Conservation (phyloP, 2,113 vertebrate species). For the Picathartes gymnocephalus region DNA sequence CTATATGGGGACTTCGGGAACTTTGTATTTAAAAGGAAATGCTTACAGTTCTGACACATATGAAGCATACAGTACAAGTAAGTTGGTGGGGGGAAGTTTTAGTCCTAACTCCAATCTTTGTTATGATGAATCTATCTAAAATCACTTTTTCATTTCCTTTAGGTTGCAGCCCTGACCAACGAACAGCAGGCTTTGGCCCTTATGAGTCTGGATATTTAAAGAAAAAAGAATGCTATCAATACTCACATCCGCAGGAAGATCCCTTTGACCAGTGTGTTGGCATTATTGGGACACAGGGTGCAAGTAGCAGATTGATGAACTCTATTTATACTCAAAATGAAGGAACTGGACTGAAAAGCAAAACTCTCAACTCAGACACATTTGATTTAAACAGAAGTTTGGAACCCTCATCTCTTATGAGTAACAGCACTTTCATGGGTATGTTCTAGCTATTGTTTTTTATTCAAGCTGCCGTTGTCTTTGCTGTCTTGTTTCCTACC, state of each 20-base stretch:
- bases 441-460: constrained; percentile 40
- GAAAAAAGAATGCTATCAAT: constrained; percentile 74
- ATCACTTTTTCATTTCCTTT: not conserved
- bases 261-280: constrained; percentile 69
- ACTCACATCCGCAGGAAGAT: constrained; percentile 71
- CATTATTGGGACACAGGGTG: constrained; percentile 23
- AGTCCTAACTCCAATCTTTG: not conserved
- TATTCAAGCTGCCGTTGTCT: not conserved
- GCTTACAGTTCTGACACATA: constrained; percentile 75
- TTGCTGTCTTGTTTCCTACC: not conserved
- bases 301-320: constrained; percentile 38
- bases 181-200: constrained; percentile 66
- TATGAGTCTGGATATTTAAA: constrained; percentile 73
- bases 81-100: not conserved
- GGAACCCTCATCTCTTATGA: constrained; percentile 39
- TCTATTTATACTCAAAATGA: constrained; percentile 65
- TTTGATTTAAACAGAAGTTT: constrained; percentile 64
- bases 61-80: constrained; percentile 69
- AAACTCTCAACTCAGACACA: constrained; percentile 59
- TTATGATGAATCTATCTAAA: not conserved
- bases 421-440: constrained; percentile 86
- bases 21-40: constrained; percentile 77
- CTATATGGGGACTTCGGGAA: constrained; percentile 80
- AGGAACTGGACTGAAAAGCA: constrained; percentile 55
- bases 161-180: constrained; percentile 80